Conservation (phyloP, 1,140 invertebrate species). For the Conus betulinus region DNA sequence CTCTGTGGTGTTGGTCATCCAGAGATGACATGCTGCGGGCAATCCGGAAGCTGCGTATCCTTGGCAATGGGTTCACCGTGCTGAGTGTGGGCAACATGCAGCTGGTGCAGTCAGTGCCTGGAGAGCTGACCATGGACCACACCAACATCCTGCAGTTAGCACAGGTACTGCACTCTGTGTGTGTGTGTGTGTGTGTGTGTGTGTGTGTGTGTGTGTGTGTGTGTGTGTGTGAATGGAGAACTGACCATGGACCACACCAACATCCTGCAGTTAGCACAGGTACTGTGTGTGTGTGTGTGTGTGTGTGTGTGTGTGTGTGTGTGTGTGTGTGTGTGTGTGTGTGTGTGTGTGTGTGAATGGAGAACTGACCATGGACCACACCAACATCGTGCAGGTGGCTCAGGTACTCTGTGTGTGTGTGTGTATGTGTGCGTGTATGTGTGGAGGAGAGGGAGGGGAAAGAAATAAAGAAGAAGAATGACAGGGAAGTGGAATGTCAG, state of each 20-base stretch:
- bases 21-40: conserved; percentile 96
- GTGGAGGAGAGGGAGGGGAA: too few species aligned
- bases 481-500: too few species aligned
- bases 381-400: conserved; percentile 90
- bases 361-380: conserved; percentile 97
- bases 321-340: too few species aligned
- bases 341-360: conserved; percentile 78
- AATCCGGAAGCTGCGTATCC: conserved; percentile 93
- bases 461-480: too few species aligned
- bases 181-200: too few species aligned
- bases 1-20: conserved; percentile 38
- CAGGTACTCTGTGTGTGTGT: conserved; percentile 77
- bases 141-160: conserved; percentile 92
- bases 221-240: conserved; percentile 22
- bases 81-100: conserved; percentile 87
- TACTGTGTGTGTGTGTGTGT: conserved; percentile 21
- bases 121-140: conserved; percentile 97
- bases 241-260: too few species aligned
- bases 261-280: conserved; percentile 93
- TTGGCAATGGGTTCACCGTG: conserved; percentile 94
- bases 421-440: too few species aligned
- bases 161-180: too few species aligned
- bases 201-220: conserved; percentile 24
- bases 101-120: conserved; percentile 97
- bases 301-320: conserved; percentile 86